Evolutionary conservation across 92 coral and sea anemone genomes (phyloP).

Genomic region (Epizoanthus illoricatus): DNA sequence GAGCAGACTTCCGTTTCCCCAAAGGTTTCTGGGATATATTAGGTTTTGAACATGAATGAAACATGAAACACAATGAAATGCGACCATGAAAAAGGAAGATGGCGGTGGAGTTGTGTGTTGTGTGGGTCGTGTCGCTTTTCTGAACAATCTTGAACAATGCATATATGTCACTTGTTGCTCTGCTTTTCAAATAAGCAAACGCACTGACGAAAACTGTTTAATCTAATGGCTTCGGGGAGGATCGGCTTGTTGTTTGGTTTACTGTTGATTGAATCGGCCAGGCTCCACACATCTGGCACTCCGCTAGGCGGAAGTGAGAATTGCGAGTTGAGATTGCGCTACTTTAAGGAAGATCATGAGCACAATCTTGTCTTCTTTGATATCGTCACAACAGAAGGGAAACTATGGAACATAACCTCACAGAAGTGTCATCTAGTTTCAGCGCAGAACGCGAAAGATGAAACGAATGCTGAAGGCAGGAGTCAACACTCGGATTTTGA

Average conservation of each 20-base stretch:
- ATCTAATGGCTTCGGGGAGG: too few species aligned
- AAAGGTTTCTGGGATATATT: too few species aligned
- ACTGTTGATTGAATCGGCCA: not conserved
- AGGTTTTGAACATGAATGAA: too few species aligned
- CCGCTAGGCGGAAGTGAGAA: conserved; percentile 35
- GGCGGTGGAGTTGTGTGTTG: too few species aligned
- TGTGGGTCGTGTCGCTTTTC: too few species aligned
- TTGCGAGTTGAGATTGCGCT: conserved; percentile 21
- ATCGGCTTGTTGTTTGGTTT: not conserved
- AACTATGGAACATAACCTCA: not conserved
- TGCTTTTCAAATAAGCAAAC: too few species aligned
- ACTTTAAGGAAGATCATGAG: not conserved
- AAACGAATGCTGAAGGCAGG: conserved; percentile 25
- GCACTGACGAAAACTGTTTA: too few species aligned
- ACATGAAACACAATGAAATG: too few species aligned
- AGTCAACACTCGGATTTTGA: not conserved
- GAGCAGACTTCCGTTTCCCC: too few species aligned
- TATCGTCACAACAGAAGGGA: conserved; percentile 18
- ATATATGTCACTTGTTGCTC: too few species aligned
- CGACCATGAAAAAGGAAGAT: too few species aligned
- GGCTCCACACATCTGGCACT: conserved; percentile 1
- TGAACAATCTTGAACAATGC: too few species aligned
- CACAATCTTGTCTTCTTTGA: conserved; percentile 21
- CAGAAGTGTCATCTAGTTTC: conserved; percentile 1
- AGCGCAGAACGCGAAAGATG: not conserved